Evolutionary conservation across 2,888 invertebrate genomes (phyloP), one percentile per base, ranked within the genome.

Genomic region (Tromatobia lineatoria): DNA sequence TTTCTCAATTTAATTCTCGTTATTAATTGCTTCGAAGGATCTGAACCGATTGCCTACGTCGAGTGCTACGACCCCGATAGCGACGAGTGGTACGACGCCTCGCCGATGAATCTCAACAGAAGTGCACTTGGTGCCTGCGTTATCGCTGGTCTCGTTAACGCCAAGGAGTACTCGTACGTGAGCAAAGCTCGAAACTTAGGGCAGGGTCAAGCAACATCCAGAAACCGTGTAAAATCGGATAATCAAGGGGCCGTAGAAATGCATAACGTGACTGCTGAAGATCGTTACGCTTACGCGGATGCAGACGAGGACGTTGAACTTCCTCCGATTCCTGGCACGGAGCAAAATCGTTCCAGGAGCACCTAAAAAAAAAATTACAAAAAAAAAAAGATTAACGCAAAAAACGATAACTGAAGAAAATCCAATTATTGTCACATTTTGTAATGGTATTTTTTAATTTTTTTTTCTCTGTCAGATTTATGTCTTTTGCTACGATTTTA

Each of bases 71-170:
- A 97, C 90, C 95, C 95, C 0, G 94, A 95, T 77, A 95, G 95
- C 0, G 95, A 96, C 89, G 95, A 95, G 91, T 96, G 96, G 96
- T 95, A 94, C 93, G 95, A 95, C 88, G 96, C 96, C 0, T 95
- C 96, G 0, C 96, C 96, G 11, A 97, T 98, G 97, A 97, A 97
- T 92, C 94, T 97, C 50, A 97, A 97, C 92, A 95, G 98, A 20
- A 97, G 97, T 77, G 98, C 97, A 0, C 94, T 98, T 38, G 96
- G 96, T 89, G 97, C 97, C 1, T 97, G 97, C 93, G 97, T 97
- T 0, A 94, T 98, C 57, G 94, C 95, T n/a, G 97, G 96, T 3
- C 94, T 97, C 20, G 95, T 95, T 1, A 97, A 97, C 90, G 95
- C 96, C 0, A 94, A 95, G 67, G 96, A 96, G 10, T 97, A 96